Evolutionary conservation across 2,888 invertebrate species (phyloP).

Genomic region (Exocentrus adspersus): DNA sequence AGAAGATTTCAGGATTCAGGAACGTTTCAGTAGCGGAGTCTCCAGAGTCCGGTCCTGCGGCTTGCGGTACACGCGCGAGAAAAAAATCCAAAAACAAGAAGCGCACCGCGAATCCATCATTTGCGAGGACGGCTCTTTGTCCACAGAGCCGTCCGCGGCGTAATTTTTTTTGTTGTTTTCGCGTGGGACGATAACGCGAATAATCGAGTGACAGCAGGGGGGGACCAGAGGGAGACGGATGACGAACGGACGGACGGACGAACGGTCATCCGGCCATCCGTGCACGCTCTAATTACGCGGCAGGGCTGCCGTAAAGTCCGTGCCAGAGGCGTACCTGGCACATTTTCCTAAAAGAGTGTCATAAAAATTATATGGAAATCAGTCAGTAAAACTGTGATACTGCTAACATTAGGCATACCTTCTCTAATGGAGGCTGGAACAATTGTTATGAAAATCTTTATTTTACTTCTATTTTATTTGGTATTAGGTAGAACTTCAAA

Average conservation of each 20-base stretch:
- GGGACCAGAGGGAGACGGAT: slow-evolving; percentile 23
- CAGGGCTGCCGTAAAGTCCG: slow-evolving; percentile 33
- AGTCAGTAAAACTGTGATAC: no score
- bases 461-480: no score
- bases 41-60: no score
- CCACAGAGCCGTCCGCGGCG: no score
- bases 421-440: no score
- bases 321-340: slow-evolving; percentile 20
- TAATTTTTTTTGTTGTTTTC: neutral
- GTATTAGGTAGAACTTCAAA: no score
- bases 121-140: neutral
- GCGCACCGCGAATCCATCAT: neutral
- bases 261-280: slow-evolving; percentile 37
- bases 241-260: slow-evolving; percentile 37
- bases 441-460: no score
- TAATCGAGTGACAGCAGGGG: slow-evolving; percentile 15
- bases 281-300: slow-evolving; percentile 39
- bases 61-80: neutral
- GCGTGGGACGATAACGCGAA: slow-evolving; percentile 2
- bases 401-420: no score
- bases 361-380: no score
- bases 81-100: neutral
- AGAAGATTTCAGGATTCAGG: no score
- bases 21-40: no score
- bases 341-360: no score